These are phyloP conservation scores for Labeo rohita DNA, from an alignment of 2,113 vertebrate species.

Conservation along the genomic window DNA sequence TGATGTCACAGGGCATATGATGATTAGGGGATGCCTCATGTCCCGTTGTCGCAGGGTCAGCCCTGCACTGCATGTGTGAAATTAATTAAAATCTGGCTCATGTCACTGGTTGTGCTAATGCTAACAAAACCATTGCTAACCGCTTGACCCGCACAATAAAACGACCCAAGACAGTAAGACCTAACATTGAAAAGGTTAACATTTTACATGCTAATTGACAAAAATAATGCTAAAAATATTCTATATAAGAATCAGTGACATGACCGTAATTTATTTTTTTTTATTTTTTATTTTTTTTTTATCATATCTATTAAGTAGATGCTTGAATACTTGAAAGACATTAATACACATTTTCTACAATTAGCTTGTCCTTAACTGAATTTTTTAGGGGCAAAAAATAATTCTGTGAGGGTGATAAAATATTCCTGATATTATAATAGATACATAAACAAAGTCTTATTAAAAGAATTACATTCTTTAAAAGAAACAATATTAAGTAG, in stretches of 20 bases:
- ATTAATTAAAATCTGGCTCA: constrained; percentile 76
- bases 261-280: not conserved
- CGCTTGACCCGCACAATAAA: not conserved
- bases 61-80: constrained; percentile 68
- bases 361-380: not conserved
- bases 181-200: not conserved
- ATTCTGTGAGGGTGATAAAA: not conserved
- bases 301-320: not conserved
- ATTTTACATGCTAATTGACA: not conserved
- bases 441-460: not conserved
- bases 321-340: not conserved
- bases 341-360: not conserved
- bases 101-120: constrained; percentile 55
- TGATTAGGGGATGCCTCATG: constrained; percentile 72
- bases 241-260: not conserved
- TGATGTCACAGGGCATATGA: constrained; percentile 70
- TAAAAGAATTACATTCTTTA: not conserved
- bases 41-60: constrained; percentile 70
- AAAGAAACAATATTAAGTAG: not conserved
- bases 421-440: not conserved
- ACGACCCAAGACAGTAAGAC: not conserved
- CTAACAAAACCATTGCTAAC: constrained; percentile 5
- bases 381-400: not conserved
- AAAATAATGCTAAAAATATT: not conserved
- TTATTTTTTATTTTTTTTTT: not conserved